Evolutionary conservation across 2,888 invertebrate genomes (phyloP), one percentile per base, ranked within the genome.

Genomic region (Drosophila robusta): DNA sequence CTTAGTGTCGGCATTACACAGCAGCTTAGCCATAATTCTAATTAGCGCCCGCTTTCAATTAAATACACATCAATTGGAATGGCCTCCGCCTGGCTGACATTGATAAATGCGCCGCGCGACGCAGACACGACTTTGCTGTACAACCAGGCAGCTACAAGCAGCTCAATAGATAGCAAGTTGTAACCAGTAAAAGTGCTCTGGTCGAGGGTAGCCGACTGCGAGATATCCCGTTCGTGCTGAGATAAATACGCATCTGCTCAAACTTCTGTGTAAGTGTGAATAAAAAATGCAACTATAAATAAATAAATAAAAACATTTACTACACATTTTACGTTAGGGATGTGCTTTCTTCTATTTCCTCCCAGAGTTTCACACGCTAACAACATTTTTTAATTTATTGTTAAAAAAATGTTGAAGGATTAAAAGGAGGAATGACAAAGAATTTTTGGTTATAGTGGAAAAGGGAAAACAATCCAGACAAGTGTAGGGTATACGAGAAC

Each of bases 41-140:
- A 89, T 89, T 89, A 88, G 50, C 80, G 75, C 68, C 58, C 52
- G 65, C 71, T 79, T 78, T 73, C 84, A 89, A 86, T 86, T 89
- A 86, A 86, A 86, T 89, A 68, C 58, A 72, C 87, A 86, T 89
- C 81, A 80, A 87, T 83, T 72, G 56, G 26, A 61, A 58, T 51
- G 68, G 76, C 89, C 84, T 81, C 77, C 66, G 58, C 57, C 51
- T 50, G 39, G 56, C 75, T 89, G 85, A 86, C 85, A 86, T 86
- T 86, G 85, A 86, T 89, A 71, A 86, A 85, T 85, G 90, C 51
- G 72, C 64, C 38, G 36, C 68, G 56, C 67, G 74, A 57, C 64
- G 64, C 42, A 67, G 83, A 71, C 85, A 89, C 90, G 85, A 88
- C 50, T 85, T 82, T 36, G 69, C 36, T 78, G 68, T 78, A 57